These are phyloP conservation scores for Lepilemur ruficaudatus DNA, from an alignment of 2,797 vertebrate species.

Conservation along the genomic window DNA sequence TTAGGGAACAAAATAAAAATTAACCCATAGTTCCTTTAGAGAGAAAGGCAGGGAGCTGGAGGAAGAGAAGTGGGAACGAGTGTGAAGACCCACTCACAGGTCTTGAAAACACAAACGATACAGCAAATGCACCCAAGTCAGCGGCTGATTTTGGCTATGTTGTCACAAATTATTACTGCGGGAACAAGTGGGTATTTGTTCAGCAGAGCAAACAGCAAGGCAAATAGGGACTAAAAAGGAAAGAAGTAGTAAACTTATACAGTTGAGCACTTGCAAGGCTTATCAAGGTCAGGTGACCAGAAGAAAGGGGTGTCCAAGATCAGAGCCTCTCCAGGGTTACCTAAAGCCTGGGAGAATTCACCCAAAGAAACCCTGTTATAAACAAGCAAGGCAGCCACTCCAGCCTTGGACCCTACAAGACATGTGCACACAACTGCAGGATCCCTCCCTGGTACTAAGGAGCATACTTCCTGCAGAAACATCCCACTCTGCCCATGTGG, in stretches of 20 bases:
- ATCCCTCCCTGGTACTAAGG: background rate
- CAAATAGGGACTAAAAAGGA: background rate
- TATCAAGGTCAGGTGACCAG: background rate
- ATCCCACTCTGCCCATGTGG: background rate
- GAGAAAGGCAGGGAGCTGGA: background rate
- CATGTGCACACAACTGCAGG: background rate
- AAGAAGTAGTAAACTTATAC: background rate
- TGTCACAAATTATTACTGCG: slow-evolving; percentile 6
- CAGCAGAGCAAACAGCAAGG: background rate
- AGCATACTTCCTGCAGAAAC: background rate
- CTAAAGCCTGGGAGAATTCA: background rate
- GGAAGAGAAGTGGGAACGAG: background rate
- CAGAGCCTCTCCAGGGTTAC: background rate
- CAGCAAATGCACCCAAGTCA: background rate
- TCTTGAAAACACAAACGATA: background rate
- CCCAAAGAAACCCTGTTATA: background rate
- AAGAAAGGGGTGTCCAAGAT: slow-evolving; percentile 1
- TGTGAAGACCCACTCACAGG: background rate
- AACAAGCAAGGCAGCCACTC: background rate
- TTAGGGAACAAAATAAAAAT: slow-evolving; percentile 24
- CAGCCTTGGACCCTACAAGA: background rate
- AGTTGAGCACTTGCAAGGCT: background rate
- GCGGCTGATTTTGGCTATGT: slow-evolving; percentile 6
- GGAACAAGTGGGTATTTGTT: slow-evolving; percentile 47
- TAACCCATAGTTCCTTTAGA: background rate